Percentiles rank a stretch among this genome's conserved stretches.
Conservation (phyloP, 2,888 invertebrate genomes). For the Heliconius ethilla region DNA sequence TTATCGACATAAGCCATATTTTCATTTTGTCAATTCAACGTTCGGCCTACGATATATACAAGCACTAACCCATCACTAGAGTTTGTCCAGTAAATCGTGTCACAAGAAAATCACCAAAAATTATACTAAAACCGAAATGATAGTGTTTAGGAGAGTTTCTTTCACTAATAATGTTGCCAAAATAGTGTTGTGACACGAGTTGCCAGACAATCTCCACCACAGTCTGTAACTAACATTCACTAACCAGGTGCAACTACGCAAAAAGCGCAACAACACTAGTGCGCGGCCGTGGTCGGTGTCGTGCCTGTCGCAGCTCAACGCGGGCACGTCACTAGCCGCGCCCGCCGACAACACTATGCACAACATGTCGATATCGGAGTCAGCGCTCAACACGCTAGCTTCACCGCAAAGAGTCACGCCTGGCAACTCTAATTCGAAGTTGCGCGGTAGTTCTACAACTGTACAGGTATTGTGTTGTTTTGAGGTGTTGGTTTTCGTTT, state of each 20-base stretch:
- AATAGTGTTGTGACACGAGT: not conserved
- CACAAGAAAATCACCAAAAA: not conserved
- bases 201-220: not conserved
- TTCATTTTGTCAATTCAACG: not conserved
- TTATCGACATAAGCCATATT: not conserved
- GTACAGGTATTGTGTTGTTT: slow-evolving; percentile 64
- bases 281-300: slow-evolving; percentile 94
- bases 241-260: slow-evolving; percentile 83
- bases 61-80: slow-evolving; percentile 9
- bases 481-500: not conserved
- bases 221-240: slow-evolving; percentile 40
- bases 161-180: not conserved
- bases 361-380: slow-evolving; percentile 93
- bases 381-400: slow-evolving; percentile 89
- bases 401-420: slow-evolving; percentile 76
- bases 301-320: slow-evolving; percentile 88
- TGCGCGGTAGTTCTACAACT: slow-evolving; percentile 76
- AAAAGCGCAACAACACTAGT: slow-evolving; percentile 81
- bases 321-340: slow-evolving; percentile 72
- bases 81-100: not conserved
- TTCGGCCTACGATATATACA: not conserved
- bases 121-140: too few relatives aligned
- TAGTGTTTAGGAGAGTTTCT: too few relatives aligned
- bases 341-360: slow-evolving; percentile 70
- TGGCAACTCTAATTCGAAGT: slow-evolving; percentile 69